Evolutionary conservation across 1,140 invertebrate genomes (phyloP).

Genomic region (Ips nitidus): DNA sequence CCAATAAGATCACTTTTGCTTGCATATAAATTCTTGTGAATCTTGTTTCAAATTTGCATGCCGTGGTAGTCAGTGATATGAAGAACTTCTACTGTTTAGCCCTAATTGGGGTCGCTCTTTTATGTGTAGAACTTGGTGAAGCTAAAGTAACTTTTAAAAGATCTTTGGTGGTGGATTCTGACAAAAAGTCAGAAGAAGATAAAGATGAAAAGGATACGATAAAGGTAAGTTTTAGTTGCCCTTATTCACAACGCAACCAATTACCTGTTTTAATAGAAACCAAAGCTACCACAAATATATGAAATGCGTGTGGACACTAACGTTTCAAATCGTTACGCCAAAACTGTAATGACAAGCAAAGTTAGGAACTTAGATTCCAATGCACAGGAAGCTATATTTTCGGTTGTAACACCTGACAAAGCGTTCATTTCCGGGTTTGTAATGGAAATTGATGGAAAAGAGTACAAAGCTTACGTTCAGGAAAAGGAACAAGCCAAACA

Average conservation of each 20-base stretch:
- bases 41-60: no score
- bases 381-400: constrained; percentile 62
- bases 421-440: constrained; percentile 66
- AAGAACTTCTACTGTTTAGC: no score
- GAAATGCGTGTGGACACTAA: constrained; percentile 60
- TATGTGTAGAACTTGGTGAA: background rate
- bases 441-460: constrained; percentile 61
- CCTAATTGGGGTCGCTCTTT: background rate
- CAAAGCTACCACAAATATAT: constrained; percentile 47
- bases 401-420: constrained; percentile 63
- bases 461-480: constrained; percentile 59
- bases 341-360: constrained; percentile 59
- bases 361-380: constrained; percentile 60
- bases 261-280: no score
- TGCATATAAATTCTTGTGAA: no score
- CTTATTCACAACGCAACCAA: no score
- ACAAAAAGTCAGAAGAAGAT: no score
- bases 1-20: no score
- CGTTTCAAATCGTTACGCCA: constrained; percentile 62
- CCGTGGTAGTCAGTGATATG: no score
- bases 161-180: constrained; percentile 4
- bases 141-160: constrained; percentile 8
- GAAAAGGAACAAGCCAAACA: constrained; percentile 67
- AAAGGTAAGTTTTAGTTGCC: no score
- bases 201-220: no score